phyloP scores from a whole-genome alignment of 2,797 vertebrate species.

The Tiaroga cobitis region DNA sequence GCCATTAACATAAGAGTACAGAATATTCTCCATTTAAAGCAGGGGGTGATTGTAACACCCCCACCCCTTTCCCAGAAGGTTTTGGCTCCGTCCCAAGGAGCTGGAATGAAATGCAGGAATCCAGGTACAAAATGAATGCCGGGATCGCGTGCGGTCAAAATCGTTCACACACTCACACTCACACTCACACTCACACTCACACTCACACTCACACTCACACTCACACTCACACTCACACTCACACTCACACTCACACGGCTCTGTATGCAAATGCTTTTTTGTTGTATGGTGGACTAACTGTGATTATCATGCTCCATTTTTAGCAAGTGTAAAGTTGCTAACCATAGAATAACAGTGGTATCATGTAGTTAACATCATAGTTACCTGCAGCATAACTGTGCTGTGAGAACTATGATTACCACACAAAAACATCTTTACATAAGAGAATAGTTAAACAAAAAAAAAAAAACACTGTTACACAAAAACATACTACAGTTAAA shows the following conservation, averaged over 20 bases:
- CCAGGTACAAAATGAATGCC: slow-evolving; percentile 65
- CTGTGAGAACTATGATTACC: neutral
- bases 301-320: neutral
- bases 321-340: neutral
- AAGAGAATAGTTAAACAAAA: neutral
- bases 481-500: neutral
- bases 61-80: slow-evolving; percentile 67
- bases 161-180: slow-evolving; percentile 28
- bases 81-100: slow-evolving; percentile 66
- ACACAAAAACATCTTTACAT: neutral
- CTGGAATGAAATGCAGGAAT: slow-evolving; percentile 74
- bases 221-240: neutral
- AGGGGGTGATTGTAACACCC: slow-evolving; percentile 38
- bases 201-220: slow-evolving; percentile 30
- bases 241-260: slow-evolving; percentile 38
- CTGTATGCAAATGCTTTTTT: slow-evolving; percentile 39
- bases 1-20: slow-evolving; percentile 4
- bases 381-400: neutral
- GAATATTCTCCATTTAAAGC: slow-evolving; percentile 39
- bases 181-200: neutral
- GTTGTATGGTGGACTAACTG: neutral
- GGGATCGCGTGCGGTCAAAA: slow-evolving; percentile 32
- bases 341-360: neutral
- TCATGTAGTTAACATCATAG: neutral
- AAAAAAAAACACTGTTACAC: neutral